Conservation (phyloP, 2,113 vertebrate genomes). For the Pteruthius melanotis region DNA sequence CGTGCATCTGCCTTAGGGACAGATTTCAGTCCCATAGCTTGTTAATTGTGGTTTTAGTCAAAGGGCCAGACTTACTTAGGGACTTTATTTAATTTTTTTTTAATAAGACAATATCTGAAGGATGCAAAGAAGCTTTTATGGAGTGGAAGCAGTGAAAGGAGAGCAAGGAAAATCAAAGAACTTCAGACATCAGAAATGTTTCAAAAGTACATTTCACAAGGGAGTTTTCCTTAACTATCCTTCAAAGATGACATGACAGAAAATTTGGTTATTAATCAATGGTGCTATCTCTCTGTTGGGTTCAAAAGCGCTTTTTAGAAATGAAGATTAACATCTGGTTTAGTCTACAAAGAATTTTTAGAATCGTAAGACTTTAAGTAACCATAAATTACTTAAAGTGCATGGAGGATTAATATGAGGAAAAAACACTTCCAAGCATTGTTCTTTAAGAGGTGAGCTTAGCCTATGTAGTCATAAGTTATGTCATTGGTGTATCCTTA, state of each 20-base stretch:
- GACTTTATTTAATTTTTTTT: neutral
- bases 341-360: slow-evolving; percentile 18
- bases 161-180: neutral
- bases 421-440: slow-evolving; percentile 31
- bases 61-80: neutral
- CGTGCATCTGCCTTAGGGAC: neutral
- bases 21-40: neutral
- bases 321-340: slow-evolving; percentile 21
- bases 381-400: slow-evolving; percentile 4
- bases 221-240: slow-evolving; percentile 24
- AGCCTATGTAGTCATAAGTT: slow-evolving; percentile 34
- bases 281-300: neutral
- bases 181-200: neutral
- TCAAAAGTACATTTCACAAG: slow-evolving; percentile 33
- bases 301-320: neutral
- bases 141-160: neutral
- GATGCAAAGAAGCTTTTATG: neutral
- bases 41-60: neutral
- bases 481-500: slow-evolving; percentile 62
- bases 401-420: neutral
- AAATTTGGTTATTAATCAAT: slow-evolving; percentile 36
- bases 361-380: slow-evolving; percentile 27
- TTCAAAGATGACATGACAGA: slow-evolving; percentile 1
- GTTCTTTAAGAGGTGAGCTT: slow-evolving; percentile 57
- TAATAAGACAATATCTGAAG: neutral